A percentile compares a stretch with the other conserved stretches of the same genome.
Conservation (phyloP, 1,140 invertebrate species). For the Diabrotica undecimpunctata region DNA sequence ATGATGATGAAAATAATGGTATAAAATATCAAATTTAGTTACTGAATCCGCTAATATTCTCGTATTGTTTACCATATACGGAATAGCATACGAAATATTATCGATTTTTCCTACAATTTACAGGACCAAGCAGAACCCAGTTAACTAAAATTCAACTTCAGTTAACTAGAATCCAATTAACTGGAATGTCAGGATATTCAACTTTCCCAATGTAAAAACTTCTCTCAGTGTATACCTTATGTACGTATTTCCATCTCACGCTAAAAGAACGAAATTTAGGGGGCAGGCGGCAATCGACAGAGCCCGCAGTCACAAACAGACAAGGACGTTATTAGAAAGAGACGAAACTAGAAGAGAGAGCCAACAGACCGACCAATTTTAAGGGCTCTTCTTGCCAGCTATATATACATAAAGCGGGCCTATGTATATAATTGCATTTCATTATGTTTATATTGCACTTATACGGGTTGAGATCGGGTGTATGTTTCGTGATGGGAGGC, state of each 20-base stretch:
- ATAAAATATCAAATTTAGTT: too few relatives aligned
- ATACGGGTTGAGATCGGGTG: neutral
- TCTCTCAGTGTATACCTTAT: conserved; percentile 1
- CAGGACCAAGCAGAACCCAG: too few relatives aligned
- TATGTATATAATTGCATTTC: conserved; percentile 1
- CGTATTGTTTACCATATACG: too few relatives aligned
- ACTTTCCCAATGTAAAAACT: neutral
- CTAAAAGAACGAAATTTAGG: neutral
- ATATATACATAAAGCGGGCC: neutral
- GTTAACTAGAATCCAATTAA: too few relatives aligned
- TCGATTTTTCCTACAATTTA: too few relatives aligned
- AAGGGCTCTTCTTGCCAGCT: conserved; percentile 1
- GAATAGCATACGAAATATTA: too few relatives aligned
- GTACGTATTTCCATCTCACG: neutral
- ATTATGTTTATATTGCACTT: neutral
- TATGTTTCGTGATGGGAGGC: too few relatives aligned
- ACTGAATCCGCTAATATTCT: too few relatives aligned
- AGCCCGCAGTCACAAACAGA: neutral
- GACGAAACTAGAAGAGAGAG: neutral
- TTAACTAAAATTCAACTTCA: too few relatives aligned
- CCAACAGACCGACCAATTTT: neutral
- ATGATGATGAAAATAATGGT: too few relatives aligned
- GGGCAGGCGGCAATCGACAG: too few relatives aligned
- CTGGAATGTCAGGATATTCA: too few relatives aligned
- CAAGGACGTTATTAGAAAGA: neutral